These are phyloP conservation scores for Campoplex nolae DNA, from an alignment of 2,888 invertebrate species.

Conservation along the genomic window DNA sequence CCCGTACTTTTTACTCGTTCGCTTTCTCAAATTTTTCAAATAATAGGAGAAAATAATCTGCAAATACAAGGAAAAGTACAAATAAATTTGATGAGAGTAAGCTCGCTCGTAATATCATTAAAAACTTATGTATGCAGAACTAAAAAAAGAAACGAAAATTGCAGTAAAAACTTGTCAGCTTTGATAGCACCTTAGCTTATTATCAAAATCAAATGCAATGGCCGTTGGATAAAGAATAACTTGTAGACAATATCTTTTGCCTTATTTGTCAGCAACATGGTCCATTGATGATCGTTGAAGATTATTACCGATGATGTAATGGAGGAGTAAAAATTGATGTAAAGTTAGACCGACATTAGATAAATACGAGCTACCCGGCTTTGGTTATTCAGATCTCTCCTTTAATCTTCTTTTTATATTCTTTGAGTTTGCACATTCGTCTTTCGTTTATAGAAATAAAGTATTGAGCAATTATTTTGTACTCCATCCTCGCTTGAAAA, in stretches of 20 bases:
- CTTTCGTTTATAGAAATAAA: not conserved
- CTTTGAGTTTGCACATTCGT: too few species aligned
- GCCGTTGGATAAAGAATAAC: not conserved
- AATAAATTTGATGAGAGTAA: not conserved
- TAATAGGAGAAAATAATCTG: not conserved
- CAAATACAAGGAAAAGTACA: not conserved
- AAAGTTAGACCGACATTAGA: not conserved
- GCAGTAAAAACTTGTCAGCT: not conserved
- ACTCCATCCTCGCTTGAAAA: not conserved
- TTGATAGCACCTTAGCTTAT: not conserved
- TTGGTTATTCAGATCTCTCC: not conserved
- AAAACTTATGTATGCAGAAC: not conserved
- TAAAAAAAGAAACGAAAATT: not conserved
- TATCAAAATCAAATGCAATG: not conserved
- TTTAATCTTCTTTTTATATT: not conserved
- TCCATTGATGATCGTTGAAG: not conserved
- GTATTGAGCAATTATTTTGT: not conserved
- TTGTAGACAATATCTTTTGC: too few species aligned
- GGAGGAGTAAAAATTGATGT: not conserved
- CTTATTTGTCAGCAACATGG: too few species aligned
- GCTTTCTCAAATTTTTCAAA: not conserved
- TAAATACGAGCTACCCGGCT: not conserved
- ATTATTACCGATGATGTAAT: not conserved
- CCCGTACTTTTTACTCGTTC: not conserved
- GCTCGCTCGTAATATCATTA: not conserved